These are phyloP conservation scores for Copidosoma aretas DNA, from an alignment of 2,888 invertebrate genomes.

Conservation along the genomic window DNA sequence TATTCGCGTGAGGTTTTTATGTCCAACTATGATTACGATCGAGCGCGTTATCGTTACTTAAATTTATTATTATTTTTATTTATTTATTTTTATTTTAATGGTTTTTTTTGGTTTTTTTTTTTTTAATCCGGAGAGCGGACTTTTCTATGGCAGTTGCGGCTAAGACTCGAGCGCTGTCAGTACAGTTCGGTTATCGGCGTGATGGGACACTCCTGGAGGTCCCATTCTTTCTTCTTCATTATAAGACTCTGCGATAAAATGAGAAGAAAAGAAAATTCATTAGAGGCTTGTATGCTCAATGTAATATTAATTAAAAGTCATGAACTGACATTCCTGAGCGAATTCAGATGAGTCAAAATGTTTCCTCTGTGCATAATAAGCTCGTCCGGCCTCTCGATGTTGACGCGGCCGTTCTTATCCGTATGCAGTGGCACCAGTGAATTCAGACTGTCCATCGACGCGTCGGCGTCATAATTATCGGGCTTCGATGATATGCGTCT, in stretches of 20 bases:
- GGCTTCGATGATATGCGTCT: slow-evolving; percentile 47
- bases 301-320: not conserved
- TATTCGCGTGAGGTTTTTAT: slow-evolving; percentile 2
- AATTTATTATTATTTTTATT: too few relatives aligned
- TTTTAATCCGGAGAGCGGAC: slow-evolving; percentile 22
- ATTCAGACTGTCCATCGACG: slow-evolving; percentile 58
- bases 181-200: slow-evolving; percentile 56
- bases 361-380: slow-evolving; percentile 51
- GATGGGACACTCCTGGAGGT: slow-evolving; percentile 55
- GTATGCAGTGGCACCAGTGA: slow-evolving; percentile 65
- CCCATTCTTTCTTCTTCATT: slow-evolving; percentile 67
- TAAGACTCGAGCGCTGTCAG: slow-evolving; percentile 35
- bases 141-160: not conserved
- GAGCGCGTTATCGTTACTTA: not conserved
- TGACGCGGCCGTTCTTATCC: slow-evolving; percentile 66
- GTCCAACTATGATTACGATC: not conserved
- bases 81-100: too few relatives aligned
- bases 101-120: too few relatives aligned
- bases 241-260: slow-evolving; percentile 59
- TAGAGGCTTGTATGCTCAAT: not conserved
- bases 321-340: slow-evolving; percentile 54
- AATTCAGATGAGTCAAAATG: slow-evolving; percentile 55
- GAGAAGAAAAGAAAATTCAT: not conserved
- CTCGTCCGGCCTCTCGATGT: slow-evolving; percentile 52
- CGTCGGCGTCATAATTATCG: slow-evolving; percentile 56